Base-by-base conservation (phyloP, 1,140 invertebrate species). In the Leptopilina clavipes region DNA sequence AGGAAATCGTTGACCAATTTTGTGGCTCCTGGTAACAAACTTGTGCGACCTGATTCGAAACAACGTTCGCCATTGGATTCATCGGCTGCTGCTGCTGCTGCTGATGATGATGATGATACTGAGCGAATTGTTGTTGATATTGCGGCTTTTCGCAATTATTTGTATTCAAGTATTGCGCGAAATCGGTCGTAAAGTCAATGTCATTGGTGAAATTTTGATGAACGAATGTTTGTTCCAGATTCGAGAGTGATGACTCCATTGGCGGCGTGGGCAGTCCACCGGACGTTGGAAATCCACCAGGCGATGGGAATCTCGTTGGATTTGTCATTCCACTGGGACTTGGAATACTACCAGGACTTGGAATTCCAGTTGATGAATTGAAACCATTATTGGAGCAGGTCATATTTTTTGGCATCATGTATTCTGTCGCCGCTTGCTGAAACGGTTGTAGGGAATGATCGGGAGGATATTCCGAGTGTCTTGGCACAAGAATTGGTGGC, bases 1-100 rank as follows among this genome's bases (percentile, higher is more conserved):
- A 99, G 0, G 97, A 97, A 79, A 99, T 98, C 9, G 95, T 97
- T 5, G 97, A 97, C 98, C 98, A 99, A 85, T 95, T 97, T 8
- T 94, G 93, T n/a, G 97, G 97, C 88, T 98, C 97, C 90, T 98
- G 95, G 85, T 97, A 97, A 75, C 95, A 94, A 5, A 97, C 95
- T 14, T 95, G 94, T 14, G 95, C 94, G 7, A 96, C 94, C 86
- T 96, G 95, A 0, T 93, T 92, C 7, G 93, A 92, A 2, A 84
- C 85, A 43, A 91, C 91, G 45, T 94, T 94, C 71, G 93, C 91
- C 3, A 79, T 86, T 0, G 91, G 87, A 80, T 40, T 40, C 8
- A 40, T 40, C 7, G 25, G 1, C 37, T 8, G 5, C 7, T 40
- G 37, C 8, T 7, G 37, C 2, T 40, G 37, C 9, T 40, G 37